Conservation (phyloP, 2,113 vertebrate genomes). For the Anguilla rostrata region DNA sequence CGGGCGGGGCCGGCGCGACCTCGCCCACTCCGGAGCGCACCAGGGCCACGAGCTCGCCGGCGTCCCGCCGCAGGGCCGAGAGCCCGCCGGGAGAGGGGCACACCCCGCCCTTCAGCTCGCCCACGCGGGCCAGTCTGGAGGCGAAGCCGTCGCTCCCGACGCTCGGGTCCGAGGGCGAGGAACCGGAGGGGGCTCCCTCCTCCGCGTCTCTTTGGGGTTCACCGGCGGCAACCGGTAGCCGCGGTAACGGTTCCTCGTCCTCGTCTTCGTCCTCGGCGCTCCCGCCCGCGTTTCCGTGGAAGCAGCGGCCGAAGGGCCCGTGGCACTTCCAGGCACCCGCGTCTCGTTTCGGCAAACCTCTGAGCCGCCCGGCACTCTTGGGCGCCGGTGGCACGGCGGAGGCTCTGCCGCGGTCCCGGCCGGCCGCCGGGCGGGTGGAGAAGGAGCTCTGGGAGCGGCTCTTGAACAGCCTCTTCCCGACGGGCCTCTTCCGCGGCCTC, state of each 20-base stretch:
- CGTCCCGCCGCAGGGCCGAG: constrained; percentile 84
- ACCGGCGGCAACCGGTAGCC: constrained; percentile 17
- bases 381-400: constrained; percentile 66
- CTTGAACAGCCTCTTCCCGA: constrained; percentile 86
- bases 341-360: constrained; percentile 80
- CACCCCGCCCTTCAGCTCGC: constrained; percentile 83
- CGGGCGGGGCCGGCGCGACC: constrained; percentile 67
- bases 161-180: constrained; percentile 64
- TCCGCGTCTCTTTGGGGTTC: constrained; percentile 30
- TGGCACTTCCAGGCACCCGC: constrained; percentile 85
- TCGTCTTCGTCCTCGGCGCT: constrained; percentile 79
- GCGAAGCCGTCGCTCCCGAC: constrained; percentile 78
- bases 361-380: constrained; percentile 80
- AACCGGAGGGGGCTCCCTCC: constrained; percentile 46
- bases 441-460: constrained; percentile 88
- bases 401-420: constrained; percentile 70
- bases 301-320: constrained; percentile 93
- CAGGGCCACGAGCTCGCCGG: constrained; percentile 89
- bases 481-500: constrained; percentile 72
- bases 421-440: constrained; percentile 63
- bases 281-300: constrained; percentile 75
- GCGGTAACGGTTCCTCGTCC: constrained; percentile 62
- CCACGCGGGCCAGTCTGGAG: constrained; percentile 78
- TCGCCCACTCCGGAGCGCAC: constrained; percentile 83
- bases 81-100: constrained; percentile 88